These are phyloP conservation scores for Spialia ferax DNA, from an alignment of 2,888 invertebrate genomes.

Conservation along the genomic window DNA sequence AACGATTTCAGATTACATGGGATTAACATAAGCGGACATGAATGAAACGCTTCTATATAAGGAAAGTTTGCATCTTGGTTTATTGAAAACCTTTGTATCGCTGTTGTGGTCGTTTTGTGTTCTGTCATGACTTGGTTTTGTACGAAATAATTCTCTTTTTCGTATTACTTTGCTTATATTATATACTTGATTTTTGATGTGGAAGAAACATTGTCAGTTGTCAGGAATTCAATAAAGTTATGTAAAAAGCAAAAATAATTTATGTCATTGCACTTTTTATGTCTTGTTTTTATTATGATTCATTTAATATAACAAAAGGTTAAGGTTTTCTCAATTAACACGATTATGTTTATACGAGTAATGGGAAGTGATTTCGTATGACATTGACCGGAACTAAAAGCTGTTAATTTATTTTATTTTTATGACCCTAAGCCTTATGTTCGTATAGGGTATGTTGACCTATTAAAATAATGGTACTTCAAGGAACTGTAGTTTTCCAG, in stretches of 20 bases:
- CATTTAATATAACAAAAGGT: conserved; percentile 27
- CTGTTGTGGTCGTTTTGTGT: conserved; percentile 11
- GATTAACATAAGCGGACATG: conserved; percentile 39
- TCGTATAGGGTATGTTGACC: conserved; percentile 23
- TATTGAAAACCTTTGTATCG: conserved; percentile 40
- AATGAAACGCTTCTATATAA: conserved; percentile 38
- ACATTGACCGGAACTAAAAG: conserved; percentile 38
- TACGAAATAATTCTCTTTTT: conserved; percentile 9
- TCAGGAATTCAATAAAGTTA: background rate
- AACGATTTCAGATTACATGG: conserved; percentile 37
- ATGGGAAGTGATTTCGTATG: conserved; percentile 34
- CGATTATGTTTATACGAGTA: conserved; percentile 21
- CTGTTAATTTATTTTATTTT: conserved; percentile 31
- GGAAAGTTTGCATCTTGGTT: conserved; percentile 32
- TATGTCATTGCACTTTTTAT: background rate
- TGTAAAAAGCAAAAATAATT: background rate
- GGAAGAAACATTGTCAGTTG: background rate
- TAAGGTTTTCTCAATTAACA: conserved; percentile 37
- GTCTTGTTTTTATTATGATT: background rate
- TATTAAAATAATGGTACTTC: conserved; percentile 20
- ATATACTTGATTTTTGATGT: background rate
- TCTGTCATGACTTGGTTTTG: conserved; percentile 24
- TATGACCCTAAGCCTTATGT: conserved; percentile 32
- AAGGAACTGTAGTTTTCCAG: conserved; percentile 15
- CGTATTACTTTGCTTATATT: background rate